Percentiles rank a stretch among this genome's conserved stretches.
Evolutionary conservation across 2,113 vertebrate genomes (phyloP).

Genomic region (Theristicus caerulescens): DNA sequence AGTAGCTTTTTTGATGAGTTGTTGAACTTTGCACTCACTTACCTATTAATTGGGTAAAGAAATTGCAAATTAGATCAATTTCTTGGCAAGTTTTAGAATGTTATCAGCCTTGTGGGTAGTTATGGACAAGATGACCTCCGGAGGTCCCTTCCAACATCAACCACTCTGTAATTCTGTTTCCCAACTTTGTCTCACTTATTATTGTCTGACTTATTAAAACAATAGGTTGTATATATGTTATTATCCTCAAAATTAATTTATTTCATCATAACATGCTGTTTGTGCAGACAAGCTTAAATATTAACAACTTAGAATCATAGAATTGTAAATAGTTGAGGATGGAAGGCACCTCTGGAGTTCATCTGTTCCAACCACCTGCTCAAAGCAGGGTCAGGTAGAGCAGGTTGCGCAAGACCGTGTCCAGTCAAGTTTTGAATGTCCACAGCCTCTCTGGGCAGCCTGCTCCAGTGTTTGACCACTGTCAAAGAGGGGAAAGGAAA

Average conservation of each 20-base stretch:
- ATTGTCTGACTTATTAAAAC: neutral
- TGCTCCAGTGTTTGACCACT: neutral
- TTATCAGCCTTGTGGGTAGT: neutral
- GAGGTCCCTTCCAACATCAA: neutral
- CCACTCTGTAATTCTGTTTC: neutral
- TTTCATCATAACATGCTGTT: neutral
- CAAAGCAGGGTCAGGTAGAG: neutral
- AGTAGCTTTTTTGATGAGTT: neutral
- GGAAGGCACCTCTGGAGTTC: neutral
- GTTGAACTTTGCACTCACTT: neutral
- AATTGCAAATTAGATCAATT: neutral
- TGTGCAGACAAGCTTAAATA: neutral
- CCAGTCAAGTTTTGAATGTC: neutral
- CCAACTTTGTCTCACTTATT: neutral
- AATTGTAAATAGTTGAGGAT: neutral
- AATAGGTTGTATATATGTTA: neutral
- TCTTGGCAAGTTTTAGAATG: neutral
- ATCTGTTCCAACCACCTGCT: neutral
- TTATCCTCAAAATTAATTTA: neutral
- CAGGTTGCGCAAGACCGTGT: neutral
- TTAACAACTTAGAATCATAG: neutral
- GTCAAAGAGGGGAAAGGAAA: rapidly evolving
- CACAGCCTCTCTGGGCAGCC: neutral
- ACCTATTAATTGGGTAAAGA: neutral
- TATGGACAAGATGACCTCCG: neutral